phyloP scores from a whole-genome alignment of 64 coral and sea anemone genomes.

The Catalaphyllia jardinei region DNA sequence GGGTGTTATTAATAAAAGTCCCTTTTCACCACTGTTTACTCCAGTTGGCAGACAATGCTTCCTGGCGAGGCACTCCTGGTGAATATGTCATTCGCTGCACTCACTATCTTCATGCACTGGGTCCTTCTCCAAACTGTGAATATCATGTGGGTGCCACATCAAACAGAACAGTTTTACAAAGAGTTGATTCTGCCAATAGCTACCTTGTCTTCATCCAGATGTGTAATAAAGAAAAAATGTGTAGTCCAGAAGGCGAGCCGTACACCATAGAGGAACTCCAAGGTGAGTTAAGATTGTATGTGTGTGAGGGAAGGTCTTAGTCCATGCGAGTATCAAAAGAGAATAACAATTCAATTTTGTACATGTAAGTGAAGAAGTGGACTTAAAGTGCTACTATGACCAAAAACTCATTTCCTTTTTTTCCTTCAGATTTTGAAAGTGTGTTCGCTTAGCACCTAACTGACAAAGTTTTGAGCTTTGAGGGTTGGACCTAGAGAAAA shows the following conservation, averaged over 20 bases:
- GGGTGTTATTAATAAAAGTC: background rate
- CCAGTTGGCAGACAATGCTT: background rate
- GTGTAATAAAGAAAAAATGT: background rate
- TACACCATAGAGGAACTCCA: background rate
- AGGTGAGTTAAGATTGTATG: background rate
- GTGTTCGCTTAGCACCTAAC: no score
- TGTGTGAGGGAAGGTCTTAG: no score
- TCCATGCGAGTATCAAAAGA: no score
- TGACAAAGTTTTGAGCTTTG: no score
- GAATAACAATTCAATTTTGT: no score
- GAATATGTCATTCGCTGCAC: background rate
- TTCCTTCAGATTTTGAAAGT: no score
- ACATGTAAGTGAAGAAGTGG: no score
- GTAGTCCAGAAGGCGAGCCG: background rate
- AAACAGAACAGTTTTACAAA: background rate
- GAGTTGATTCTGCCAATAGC: background rate
- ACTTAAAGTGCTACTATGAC: no score
- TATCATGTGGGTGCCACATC: background rate
- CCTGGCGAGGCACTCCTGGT: background rate
- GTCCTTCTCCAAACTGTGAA: background rate
- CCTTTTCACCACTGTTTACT: background rate
- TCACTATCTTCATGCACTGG: no score
- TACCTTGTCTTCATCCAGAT: background rate
- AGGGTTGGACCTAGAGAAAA: no score
- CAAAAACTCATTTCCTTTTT: no score